Evolutionary conservation across 2,797 vertebrate species (phyloP).

Genomic region (Bovichtus diacanthus): DNA sequence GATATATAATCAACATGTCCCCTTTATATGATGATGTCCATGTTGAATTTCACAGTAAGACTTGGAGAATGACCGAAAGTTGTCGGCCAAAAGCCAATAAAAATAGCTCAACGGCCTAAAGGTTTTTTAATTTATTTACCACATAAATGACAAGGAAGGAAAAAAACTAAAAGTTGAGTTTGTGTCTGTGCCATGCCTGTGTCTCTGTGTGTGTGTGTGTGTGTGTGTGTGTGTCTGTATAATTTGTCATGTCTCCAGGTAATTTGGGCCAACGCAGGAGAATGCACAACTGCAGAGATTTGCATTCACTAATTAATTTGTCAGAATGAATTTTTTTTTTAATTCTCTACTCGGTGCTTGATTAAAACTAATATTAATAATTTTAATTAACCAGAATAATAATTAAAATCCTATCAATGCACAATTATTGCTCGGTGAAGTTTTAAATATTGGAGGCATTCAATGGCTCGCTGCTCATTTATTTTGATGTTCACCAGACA

Average conservation of each 20-base stretch:
- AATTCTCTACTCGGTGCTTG: conserved; percentile 69
- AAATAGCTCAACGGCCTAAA: background rate
- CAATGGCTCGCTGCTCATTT: conserved; percentile 62
- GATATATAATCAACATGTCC: too few relatives aligned
- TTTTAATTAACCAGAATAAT: conserved; percentile 85
- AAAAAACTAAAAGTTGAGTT: conserved; percentile 1
- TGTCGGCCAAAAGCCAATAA: background rate
- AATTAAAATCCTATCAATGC: conserved; percentile 80
- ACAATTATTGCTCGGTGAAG: conserved; percentile 78
- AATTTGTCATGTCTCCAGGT: conserved; percentile 80
- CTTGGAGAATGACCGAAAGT: background rate
- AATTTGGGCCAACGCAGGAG: conserved; percentile 74
- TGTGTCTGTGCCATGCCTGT: conserved; percentile 23
- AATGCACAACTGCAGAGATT: conserved; percentile 79
- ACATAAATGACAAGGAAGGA: conserved; percentile 20
- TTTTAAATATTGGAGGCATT: conserved; percentile 75
- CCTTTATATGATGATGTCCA: background rate
- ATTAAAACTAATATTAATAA: conserved; percentile 87
- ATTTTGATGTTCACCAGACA: conserved; percentile 58
- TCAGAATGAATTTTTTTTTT: conserved; percentile 75
- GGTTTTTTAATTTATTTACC: conserved; percentile 27
- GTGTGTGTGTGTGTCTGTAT: conserved; percentile 49
- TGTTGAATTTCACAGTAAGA: background rate
- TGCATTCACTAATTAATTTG: conserved; percentile 87
- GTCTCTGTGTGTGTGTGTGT: conserved; percentile 9